These are phyloP conservation scores for Oncopodura yosiiana DNA, from an alignment of 1,140 invertebrate species.

Conservation along the genomic window DNA sequence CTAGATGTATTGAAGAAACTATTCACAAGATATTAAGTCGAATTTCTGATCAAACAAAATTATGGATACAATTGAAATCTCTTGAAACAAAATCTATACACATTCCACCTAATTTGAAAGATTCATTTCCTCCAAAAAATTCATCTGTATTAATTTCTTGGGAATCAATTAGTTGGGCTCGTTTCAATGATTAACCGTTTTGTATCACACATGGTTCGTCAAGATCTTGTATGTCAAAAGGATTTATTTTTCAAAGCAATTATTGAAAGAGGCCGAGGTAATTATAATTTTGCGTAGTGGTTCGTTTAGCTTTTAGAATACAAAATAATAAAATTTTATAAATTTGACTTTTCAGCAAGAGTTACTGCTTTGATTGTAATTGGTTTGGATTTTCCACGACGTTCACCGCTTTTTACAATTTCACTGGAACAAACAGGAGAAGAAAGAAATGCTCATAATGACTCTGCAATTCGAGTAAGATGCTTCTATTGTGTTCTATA, in stretches of 20 bases:
- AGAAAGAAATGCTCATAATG: constrained; percentile 52
- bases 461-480: constrained; percentile 57
- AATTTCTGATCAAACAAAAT: constrained; percentile 57
- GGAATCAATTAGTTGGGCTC: constrained; percentile 54
- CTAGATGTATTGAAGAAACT: constrained; percentile 54
- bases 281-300: constrained; percentile 25
- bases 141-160: constrained; percentile 55
- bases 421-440: constrained; percentile 50
- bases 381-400: constrained; percentile 68
- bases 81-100: constrained; percentile 44
- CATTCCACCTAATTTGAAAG: constrained; percentile 36
- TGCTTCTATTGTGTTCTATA: constrained; percentile 4
- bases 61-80: constrained; percentile 66
- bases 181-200: constrained; percentile 49
- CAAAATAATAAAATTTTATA: constrained; percentile 5
- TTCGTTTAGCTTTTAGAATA: constrained; percentile 6
- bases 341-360: constrained; percentile 47
- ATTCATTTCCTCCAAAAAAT: constrained; percentile 44
- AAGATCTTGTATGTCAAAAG: constrained; percentile 29
- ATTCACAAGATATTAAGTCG: constrained; percentile 58
- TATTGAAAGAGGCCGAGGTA: constrained; percentile 52
- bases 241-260: constrained; percentile 44
- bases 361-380: constrained; percentile 64
- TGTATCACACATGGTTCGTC: constrained; percentile 44
- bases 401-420: constrained; percentile 63